A percentile compares a stretch with the other conserved stretches of the same genome.
phyloP scores from a whole-genome alignment of 2,888 invertebrate species.

The Pandemis cinnamomeana region DNA sequence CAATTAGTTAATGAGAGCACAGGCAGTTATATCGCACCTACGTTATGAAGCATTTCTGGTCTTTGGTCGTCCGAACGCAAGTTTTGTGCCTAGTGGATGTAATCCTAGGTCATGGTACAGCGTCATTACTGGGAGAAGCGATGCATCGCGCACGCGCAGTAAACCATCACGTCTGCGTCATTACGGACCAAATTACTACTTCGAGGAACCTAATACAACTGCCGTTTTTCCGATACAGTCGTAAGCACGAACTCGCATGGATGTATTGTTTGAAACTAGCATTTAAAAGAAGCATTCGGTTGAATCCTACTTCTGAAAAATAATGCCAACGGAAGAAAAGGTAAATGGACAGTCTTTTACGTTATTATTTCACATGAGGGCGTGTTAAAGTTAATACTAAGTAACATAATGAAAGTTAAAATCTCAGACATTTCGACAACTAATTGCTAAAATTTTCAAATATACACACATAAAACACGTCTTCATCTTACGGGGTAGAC shows the following conservation, averaged over 20 bases:
- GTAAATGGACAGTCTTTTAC: neutral
- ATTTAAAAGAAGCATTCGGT: neutral
- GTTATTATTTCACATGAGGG: too few species aligned
- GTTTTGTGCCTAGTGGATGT: conserved; percentile 2
- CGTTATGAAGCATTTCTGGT: neutral
- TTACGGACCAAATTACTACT: conserved; percentile 29
- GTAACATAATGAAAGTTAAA: too few species aligned
- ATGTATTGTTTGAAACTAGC: neutral
- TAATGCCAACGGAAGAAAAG: neutral
- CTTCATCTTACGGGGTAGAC: too few species aligned
- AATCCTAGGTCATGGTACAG: conserved; percentile 16
- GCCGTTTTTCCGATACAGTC: conserved; percentile 18
- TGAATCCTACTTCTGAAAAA: neutral
- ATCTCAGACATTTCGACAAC: too few species aligned
- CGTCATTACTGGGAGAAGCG: conserved; percentile 38
- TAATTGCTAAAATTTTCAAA: too few species aligned
- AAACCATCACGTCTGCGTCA: conserved; percentile 30
- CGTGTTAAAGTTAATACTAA: too few species aligned
- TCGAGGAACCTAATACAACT: conserved; percentile 17
- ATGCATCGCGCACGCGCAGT: conserved; percentile 37
- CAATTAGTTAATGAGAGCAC: too few species aligned
- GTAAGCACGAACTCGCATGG: neutral
- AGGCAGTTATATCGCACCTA: neutral
- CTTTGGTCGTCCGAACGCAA: neutral
- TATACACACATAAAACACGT: too few species aligned